Percentiles rank a stretch among this genome's conserved stretches.
These are phyloP conservation scores for Falco punctatus DNA, from an alignment of 2,113 vertebrate genomes.

Conservation along the genomic window DNA sequence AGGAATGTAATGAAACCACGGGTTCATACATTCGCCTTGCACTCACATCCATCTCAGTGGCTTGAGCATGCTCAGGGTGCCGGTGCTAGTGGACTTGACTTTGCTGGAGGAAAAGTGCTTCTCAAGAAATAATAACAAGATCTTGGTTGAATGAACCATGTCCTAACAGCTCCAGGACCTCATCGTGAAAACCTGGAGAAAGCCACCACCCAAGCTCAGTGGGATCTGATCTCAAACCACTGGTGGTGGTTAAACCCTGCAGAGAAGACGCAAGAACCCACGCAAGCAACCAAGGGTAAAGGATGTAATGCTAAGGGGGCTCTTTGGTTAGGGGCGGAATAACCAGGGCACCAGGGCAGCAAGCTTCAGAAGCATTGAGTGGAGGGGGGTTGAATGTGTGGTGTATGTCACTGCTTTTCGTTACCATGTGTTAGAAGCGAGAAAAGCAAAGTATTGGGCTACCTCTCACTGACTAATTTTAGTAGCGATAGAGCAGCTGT, in stretches of 20 bases:
- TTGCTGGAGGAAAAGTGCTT: not conserved
- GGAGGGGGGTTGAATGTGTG: not conserved
- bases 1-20: not conserved
- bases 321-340: not conserved
- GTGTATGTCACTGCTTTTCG: not conserved
- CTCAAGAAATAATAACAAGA: not conserved
- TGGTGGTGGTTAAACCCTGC: not conserved
- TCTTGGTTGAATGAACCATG: not conserved
- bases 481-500: not conserved
- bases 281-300: not conserved
- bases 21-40: not conserved
- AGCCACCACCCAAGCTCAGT: not conserved
- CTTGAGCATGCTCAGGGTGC: not conserved
- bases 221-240: not conserved
- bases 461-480: accelerated
- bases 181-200: not conserved
- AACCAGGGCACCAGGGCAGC: not conserved
- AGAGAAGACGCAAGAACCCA: not conserved
- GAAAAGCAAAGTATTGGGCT: not conserved
- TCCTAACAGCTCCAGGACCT: conserved; percentile 18
- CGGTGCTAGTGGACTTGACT: not conserved
- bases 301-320: not conserved
- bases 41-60: not conserved
- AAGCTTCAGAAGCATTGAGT: not conserved
- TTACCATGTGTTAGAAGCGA: accelerated